Conservation (phyloP, 1,140 invertebrate species). For the Lepidurus packardi region DNA sequence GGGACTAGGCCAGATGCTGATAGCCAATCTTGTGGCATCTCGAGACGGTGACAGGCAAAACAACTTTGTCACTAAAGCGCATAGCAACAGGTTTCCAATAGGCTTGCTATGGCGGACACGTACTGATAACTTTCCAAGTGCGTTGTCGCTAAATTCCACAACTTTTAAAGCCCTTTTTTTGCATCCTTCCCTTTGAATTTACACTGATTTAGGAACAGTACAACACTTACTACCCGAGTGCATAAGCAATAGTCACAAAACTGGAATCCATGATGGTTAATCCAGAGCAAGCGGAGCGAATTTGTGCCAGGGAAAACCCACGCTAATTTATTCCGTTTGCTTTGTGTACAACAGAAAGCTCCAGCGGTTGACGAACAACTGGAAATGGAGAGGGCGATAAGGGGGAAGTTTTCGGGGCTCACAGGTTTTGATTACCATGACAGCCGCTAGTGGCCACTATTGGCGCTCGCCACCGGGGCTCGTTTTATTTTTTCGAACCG, state of each 20-base stretch:
- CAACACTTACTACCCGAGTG: background rate
- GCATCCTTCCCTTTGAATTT: too few relatives aligned
- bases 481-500: background rate
- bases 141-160: background rate
- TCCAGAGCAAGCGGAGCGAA: background rate
- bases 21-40: conserved; percentile 8
- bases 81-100: conserved; percentile 15
- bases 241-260: background rate
- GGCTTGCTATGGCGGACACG: background rate
- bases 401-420: background rate
- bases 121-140: background rate
- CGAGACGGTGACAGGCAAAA: background rate
- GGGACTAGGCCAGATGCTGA: background rate
- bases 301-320: background rate
- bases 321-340: conserved; percentile 9
- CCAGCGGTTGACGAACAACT: conserved; percentile 17
- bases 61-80: background rate
- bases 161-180: background rate
- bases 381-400: conserved; percentile 6
- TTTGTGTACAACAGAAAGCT: conserved; percentile 6
- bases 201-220: too few relatives aligned
- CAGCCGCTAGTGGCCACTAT: conserved; percentile 11
- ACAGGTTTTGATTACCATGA: background rate
- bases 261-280: background rate
- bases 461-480: background rate